A percentile compares a stretch with the other conserved stretches of the same genome.
These are phyloP conservation scores for Sebastes matsubarae DNA, from an alignment of 2,797 vertebrate genomes.

Conservation along the genomic window DNA sequence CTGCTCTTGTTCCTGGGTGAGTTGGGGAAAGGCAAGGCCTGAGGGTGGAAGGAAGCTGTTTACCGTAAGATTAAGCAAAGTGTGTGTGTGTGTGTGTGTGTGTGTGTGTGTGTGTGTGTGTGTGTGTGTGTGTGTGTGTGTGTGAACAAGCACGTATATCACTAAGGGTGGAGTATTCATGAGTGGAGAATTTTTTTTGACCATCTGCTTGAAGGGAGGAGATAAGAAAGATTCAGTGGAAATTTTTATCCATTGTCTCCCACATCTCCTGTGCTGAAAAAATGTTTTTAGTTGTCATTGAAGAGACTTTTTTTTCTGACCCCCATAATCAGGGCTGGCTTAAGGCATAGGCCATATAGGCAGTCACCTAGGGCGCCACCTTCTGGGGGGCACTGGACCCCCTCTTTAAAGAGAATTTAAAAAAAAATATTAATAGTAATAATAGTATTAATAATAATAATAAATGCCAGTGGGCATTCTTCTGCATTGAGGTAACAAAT, in stretches of 20 bases:
- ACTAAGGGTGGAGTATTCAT: slow-evolving; percentile 43
- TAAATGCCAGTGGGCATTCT: no score
- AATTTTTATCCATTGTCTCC: not conserved
- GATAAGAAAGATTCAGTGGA: slow-evolving; percentile 17
- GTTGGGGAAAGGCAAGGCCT: slow-evolving; percentile 70
- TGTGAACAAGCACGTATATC: slow-evolving; percentile 34
- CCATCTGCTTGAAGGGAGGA: slow-evolving; percentile 48
- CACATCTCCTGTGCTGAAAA: not conserved
- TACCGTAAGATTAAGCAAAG: slow-evolving; percentile 66
- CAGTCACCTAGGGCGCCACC: no score
- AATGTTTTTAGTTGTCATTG: not conserved
- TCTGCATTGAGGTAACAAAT: no score
- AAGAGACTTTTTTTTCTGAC: not conserved
- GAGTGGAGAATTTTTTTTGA: slow-evolving; percentile 24
- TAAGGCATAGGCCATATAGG: no score
- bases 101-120: slow-evolving; percentile 1
- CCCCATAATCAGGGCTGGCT: not conserved
- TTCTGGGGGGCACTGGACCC: no score
- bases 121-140: not conserved
- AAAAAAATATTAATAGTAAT: no score
- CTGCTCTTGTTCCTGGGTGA: slow-evolving; percentile 63
- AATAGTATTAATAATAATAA: no score
- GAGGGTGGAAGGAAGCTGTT: slow-evolving; percentile 62
- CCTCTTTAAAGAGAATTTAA: no score
- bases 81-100: slow-evolving; percentile 3